Base-by-base conservation (phyloP, 2,113 vertebrate species). In the Agapornis roseicollis region DNA sequence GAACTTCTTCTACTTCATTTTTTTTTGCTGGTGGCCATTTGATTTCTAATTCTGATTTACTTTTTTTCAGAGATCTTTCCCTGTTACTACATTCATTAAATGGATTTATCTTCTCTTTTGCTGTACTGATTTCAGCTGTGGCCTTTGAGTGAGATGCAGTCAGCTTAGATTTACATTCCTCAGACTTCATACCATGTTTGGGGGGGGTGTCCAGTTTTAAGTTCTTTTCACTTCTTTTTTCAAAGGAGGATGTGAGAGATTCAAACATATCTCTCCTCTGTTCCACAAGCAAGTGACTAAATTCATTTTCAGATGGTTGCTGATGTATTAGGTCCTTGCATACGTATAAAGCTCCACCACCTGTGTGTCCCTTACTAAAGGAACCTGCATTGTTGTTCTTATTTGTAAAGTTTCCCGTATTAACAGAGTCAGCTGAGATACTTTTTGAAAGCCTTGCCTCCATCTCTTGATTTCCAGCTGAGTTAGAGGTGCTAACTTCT, bases 351-450 rank as follows among this genome's bases (percentile, higher is more conserved):
- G 63, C 68, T 78, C 61, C 60, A 74, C 39, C 8, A 33, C 37
- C 31, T 5, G 14, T 4, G 14, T 70, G 56, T 28, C 58, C 94
- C 27, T 61, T 88, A 47, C 91, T 94, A 74, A 96, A 97, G 61
- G 97, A 97, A 50, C 97, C 93, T 23, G 98, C 98, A 20, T 98
- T 98, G 94, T 98, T 99, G 94, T 99, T 99, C 94, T 95, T 97
- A 66, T 98, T 98, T 93, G 96, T 96, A 41, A 94, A 96, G 56
- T 85, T 94, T 81, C 60, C 94, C 33, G 18, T 10, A 55, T 86
- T 96, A 63, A 65, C 8, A 8, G 92, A 93, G 8, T 96, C 78
- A 7, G 90, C 72, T 11, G 89, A 66, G 25, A 94, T 85, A 41
- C 82, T 97, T 61, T 95, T 94, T 58, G 78, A 80, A 77, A 41